Conservation (phyloP, 2,888 invertebrate genomes). For the Ochropleura leucogaster region DNA sequence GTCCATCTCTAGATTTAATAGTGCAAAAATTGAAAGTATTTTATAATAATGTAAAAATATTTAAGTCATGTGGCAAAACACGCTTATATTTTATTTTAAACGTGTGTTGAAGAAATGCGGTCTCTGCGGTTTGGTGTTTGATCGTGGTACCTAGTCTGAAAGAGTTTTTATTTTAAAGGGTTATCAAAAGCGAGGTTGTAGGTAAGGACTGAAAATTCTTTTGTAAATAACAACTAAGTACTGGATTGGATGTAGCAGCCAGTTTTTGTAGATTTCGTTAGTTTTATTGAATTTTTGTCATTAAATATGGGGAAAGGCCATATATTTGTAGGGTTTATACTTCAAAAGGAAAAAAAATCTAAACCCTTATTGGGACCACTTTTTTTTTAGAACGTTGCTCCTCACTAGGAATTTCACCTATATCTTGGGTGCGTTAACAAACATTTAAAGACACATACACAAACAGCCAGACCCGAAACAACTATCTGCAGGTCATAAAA, state of each 20-base stretch:
- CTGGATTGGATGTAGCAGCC: no score
- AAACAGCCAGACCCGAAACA: no score
- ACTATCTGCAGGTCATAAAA: no score
- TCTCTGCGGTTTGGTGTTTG: conserved; percentile 49
- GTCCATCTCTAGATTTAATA: conserved; percentile 49
- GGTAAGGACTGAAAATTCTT: neutral
- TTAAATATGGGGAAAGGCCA: neutral
- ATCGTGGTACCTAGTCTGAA: neutral
- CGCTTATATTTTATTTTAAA: conserved; percentile 48
- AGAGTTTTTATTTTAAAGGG: conserved; percentile 17
- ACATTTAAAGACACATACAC: no score
- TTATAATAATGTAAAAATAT: conserved; percentile 57
- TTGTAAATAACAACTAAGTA: neutral
- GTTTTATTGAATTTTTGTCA: neutral
- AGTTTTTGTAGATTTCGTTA: neutral
- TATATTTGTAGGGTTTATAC: no score
- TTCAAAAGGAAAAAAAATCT: no score
- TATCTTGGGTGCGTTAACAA: no score
- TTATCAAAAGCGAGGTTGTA: neutral
- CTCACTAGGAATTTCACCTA: no score
- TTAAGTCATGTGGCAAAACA: conserved; percentile 50
- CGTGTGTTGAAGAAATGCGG: conserved; percentile 7
- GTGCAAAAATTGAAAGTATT: conserved; percentile 60
- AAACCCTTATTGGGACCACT: no score
- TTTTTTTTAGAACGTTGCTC: no score